Evolutionary conservation across 2,113 vertebrate species (phyloP).

Genomic region (Chlorodrepanis virens): DNA sequence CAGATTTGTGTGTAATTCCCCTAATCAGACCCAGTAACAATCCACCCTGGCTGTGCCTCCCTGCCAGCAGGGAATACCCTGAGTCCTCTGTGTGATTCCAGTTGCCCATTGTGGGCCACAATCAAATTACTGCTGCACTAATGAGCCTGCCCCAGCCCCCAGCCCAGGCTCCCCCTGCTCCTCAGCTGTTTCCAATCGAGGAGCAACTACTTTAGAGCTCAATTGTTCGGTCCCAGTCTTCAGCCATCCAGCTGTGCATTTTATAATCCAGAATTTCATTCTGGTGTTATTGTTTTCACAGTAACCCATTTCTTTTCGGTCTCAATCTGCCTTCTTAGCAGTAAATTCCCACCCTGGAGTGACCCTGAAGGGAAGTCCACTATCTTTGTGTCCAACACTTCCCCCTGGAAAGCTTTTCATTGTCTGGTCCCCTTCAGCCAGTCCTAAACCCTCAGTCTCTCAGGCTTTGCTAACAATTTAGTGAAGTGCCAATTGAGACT

Average conservation of each 20-base stretch:
- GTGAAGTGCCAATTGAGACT: not conserved
- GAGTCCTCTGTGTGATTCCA: not conserved
- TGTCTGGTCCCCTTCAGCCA: not conserved
- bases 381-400: not conserved
- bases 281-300: not conserved
- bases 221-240: not conserved
- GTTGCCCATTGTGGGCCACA: not conserved
- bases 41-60: not conserved
- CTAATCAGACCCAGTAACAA: not conserved
- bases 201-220: constrained; percentile 31
- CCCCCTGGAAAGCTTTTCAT: not conserved
- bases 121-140: not conserved
- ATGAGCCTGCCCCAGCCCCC: not conserved
- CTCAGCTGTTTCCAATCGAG: constrained; percentile 31
- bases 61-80: not conserved
- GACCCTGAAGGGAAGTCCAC: not conserved
- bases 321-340: not conserved
- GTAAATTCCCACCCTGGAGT: not conserved
- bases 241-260: constrained; percentile 43
- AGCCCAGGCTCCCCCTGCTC: constrained; percentile 15
- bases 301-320: not conserved
- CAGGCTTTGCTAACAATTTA: not conserved
- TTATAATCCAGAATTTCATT: constrained; percentile 41
- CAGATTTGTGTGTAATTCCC: not conserved
- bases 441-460: not conserved